Evolutionary conservation across 2,113 vertebrate species (phyloP).

Genomic region (Apaloderma vittatum): DNA sequence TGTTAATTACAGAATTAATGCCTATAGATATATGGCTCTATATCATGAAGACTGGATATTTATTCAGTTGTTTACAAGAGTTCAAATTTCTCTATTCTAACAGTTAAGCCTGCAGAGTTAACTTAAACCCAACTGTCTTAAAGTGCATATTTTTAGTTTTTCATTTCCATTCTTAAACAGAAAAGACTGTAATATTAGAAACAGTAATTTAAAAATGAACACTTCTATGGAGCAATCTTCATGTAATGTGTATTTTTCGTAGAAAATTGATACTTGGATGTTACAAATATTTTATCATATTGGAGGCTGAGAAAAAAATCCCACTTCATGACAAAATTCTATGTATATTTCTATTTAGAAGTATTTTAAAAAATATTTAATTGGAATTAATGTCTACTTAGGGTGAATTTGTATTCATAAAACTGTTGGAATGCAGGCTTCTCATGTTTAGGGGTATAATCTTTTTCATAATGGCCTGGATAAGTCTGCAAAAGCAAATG

Average conservation of each 20-base stretch:
- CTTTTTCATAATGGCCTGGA: neutral
- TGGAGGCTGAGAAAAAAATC: neutral
- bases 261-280: neutral
- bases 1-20: neutral
- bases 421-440: neutral
- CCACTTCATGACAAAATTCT: neutral
- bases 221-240: neutral
- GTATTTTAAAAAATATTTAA: too few relatives aligned
- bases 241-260: neutral
- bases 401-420: neutral
- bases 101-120: neutral
- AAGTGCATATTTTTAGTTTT: neutral
- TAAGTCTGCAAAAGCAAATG: neutral
- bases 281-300: neutral
- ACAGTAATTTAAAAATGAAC: neutral
- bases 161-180: neutral
- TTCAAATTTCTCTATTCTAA: neutral
- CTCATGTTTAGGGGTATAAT: neutral
- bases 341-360: neutral
- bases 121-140: neutral
- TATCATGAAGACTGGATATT: neutral
- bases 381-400: neutral
- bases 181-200: neutral
- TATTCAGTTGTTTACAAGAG: neutral
- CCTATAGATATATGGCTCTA: neutral